Conservation (phyloP, 2,113 vertebrate genomes). For the Diphyllodes magnificus region DNA sequence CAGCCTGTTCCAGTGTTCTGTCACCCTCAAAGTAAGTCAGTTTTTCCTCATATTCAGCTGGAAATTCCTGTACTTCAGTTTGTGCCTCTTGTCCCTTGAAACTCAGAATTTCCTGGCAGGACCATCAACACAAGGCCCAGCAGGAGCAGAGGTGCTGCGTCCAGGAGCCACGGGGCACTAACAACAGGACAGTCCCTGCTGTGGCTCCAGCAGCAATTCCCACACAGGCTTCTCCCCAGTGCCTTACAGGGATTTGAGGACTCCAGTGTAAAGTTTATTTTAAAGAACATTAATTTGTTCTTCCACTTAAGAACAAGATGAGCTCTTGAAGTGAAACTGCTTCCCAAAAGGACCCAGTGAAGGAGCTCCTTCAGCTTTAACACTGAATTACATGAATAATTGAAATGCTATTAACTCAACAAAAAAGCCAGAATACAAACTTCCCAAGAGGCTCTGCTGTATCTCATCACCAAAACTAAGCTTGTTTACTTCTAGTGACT, state of each 20-base stretch:
- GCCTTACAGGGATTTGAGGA: background rate
- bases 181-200: accelerated
- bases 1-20: background rate
- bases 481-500: background rate
- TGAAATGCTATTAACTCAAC: conserved; percentile 30
- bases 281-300: conserved; percentile 43
- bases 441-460: background rate
- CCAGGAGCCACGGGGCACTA: background rate
- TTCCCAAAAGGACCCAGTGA: conserved; percentile 18
- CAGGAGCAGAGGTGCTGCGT: background rate
- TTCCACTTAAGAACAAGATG: conserved; percentile 41
- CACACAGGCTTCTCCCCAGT: background rate
- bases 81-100: background rate
- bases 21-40: background rate
- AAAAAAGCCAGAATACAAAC: background rate
- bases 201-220: background rate
- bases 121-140: accelerated
- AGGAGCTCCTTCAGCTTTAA: conserved; percentile 50
- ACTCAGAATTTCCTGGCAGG: background rate
- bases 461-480: background rate
- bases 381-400: conserved; percentile 28
- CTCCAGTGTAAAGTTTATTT: conserved; percentile 7
- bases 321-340: conserved; percentile 44
- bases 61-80: background rate
- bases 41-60: background rate